phyloP scores from a whole-genome alignment of 2,888 invertebrate genomes.

The Phymatocera aterrima region DNA sequence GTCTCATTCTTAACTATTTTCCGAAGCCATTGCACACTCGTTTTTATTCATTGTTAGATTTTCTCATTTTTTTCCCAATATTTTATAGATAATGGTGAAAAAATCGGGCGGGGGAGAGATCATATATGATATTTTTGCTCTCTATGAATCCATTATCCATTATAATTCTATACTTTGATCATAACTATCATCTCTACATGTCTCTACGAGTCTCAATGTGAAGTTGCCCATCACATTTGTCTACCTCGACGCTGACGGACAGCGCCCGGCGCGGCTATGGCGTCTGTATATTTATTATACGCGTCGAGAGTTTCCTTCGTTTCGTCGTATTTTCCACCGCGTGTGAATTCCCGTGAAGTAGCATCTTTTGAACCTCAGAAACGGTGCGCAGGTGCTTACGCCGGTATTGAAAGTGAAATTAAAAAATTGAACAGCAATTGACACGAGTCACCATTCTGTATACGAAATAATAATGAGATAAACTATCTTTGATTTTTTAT shows the following conservation, averaged over 20 bases:
- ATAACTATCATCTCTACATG: too few relatives aligned
- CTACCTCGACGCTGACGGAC: slow-evolving; percentile 17
- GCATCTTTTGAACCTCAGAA: neutral
- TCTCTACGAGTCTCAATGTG: neutral
- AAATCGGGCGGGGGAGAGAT: neutral
- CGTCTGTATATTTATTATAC: neutral
- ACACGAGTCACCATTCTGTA: neutral
- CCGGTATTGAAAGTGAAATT: neutral
- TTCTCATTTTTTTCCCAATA: too few relatives aligned
- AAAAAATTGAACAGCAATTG: neutral
- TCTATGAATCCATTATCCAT: too few relatives aligned
- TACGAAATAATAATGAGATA: neutral
- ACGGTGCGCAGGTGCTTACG: neutral
- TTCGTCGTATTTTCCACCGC: slow-evolving; percentile 4
- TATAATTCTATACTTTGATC: neutral
- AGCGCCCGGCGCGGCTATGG: neutral
- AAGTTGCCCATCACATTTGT: slow-evolving; percentile 31
- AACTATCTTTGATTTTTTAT: neutral
- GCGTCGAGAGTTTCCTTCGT: slow-evolving; percentile 1
- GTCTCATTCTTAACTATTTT: too few relatives aligned
- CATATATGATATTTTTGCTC: too few relatives aligned
- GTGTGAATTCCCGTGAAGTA: neutral
- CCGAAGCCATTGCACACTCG: too few relatives aligned
- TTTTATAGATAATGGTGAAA: neutral
- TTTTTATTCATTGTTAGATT: too few relatives aligned